phyloP scores from a whole-genome alignment of 2,797 vertebrate genomes.

The Pteropus rufus region DNA sequence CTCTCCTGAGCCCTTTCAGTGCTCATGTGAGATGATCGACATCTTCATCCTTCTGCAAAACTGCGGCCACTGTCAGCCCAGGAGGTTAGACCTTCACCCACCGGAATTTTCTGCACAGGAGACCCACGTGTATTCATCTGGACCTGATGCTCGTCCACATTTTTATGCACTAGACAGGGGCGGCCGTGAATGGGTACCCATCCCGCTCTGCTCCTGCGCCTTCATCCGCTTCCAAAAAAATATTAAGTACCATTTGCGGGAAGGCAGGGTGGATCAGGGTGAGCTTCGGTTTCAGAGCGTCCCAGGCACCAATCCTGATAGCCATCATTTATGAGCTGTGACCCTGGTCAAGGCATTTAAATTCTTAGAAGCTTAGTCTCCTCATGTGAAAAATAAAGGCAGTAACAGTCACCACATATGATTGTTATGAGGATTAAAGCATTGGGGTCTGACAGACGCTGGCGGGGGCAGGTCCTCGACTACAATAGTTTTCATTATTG shows the following conservation, averaged over 20 bases:
- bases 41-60: neutral
- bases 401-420: rapidly evolving
- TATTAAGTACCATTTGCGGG: neutral
- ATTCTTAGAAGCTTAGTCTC: neutral
- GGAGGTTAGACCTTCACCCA: neutral
- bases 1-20: neutral
- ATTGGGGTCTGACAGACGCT: neutral
- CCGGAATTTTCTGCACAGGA: neutral
- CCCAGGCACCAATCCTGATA: neutral
- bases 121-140: neutral
- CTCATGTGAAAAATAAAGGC: neutral
- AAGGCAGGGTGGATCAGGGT: neutral
- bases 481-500: neutral
- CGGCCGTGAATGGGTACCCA: neutral
- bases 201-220: neutral
- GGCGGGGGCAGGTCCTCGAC: neutral
- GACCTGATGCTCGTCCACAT: neutral
- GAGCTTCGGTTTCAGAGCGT: neutral
- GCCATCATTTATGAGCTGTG: neutral
- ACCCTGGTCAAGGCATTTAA: neutral
- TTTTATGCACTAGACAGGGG: neutral
- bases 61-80: rapidly evolving
- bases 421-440: neutral
- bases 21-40: rapidly evolving
- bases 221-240: neutral